Evolutionary conservation across 2,797 vertebrate genomes (phyloP), one percentile per base, ranked within the genome.

Genomic region (Oreortyx pictus): DNA sequence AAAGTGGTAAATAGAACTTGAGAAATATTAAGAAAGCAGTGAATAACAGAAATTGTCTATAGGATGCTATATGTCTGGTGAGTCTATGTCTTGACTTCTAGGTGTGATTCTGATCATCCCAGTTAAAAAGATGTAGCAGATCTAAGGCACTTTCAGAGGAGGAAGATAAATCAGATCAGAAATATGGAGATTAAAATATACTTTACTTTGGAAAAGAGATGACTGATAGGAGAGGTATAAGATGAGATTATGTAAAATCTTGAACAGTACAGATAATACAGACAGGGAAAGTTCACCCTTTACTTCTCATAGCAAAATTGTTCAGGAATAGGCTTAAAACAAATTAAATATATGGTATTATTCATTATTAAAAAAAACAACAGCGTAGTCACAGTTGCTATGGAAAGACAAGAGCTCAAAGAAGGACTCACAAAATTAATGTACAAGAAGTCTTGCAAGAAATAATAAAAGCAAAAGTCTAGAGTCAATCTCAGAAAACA

Each of bases 1-100:
- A 82, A 86, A 88, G 39, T 82, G 43, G 81, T 90, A 86, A 94
- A 84, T 60, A 93, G 84, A 94, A 80, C 23, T 90, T 88, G 78
- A 50, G 19, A 95, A 89, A 43, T 83, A 93, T 72, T 93, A 89
- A n/a, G 54, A 62, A 81, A 83, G 59, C 47, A 86, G 88, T 88
- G 86, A 88, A 91, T 61, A 90, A 56, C 18, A 78, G 61, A 89
- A 88, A 89, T 83, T 85, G 37, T 87, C 8, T 0, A 88, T 78
- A 75, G 71, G 79, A 72, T 59, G 75, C 60, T 56, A 27, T 27
- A 19, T 50, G 37, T 75, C 87, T 78, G 46, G 33, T 85, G 39
- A 78, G 43, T 64, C 49, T 94, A 59, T 0, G 0, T 73, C 54
- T 85, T 91, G 60, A 82, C 44, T 72, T 72, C 10, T 76, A 57